A percentile compares a stretch with the other conserved stretches of the same genome.
Evolutionary conservation across 2,888 invertebrate species (phyloP).

Genomic region (Apamea sordens): DNA sequence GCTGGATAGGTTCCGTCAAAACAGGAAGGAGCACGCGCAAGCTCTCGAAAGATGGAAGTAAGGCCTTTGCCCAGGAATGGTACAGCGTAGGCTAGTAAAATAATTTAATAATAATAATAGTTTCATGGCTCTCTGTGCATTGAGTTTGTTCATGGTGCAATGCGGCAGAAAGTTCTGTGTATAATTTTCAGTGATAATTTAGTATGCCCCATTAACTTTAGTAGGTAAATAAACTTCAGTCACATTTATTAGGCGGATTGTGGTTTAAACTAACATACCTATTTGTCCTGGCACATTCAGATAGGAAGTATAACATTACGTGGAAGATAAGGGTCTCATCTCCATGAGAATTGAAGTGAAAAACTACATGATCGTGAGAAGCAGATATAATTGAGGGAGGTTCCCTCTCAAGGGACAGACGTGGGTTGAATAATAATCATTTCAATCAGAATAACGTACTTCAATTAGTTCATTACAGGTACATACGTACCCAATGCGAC

Average conservation of each 20-base stretch:
- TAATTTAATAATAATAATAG: background rate
- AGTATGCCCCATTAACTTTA: background rate
- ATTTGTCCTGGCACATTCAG: background rate
- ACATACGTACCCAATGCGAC: too few species aligned
- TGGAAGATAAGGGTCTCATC: conserved; percentile 17
- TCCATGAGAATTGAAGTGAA: conserved; percentile 24
- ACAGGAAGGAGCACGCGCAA: too few species aligned
- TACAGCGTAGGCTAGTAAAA: background rate
- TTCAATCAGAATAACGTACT: conserved; percentile 11
- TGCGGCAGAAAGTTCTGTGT: background rate
- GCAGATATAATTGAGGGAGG: background rate
- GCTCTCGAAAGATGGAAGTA: too few species aligned
- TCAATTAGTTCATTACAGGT: background rate
- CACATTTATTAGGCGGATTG: background rate
- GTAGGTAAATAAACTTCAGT: background rate
- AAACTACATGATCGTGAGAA: conserved; percentile 19
- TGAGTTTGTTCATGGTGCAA: conserved; percentile 9
- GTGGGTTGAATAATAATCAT: conserved; percentile 42
- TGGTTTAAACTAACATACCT: background rate
- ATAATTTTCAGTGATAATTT: background rate
- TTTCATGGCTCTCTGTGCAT: background rate
- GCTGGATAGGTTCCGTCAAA: too few species aligned
- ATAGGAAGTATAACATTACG: background rate
- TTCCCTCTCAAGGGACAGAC: background rate
- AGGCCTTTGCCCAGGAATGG: too few species aligned